Conservation (phyloP, 2,797 vertebrate genomes). For the Threskiornis aethiopicus region DNA sequence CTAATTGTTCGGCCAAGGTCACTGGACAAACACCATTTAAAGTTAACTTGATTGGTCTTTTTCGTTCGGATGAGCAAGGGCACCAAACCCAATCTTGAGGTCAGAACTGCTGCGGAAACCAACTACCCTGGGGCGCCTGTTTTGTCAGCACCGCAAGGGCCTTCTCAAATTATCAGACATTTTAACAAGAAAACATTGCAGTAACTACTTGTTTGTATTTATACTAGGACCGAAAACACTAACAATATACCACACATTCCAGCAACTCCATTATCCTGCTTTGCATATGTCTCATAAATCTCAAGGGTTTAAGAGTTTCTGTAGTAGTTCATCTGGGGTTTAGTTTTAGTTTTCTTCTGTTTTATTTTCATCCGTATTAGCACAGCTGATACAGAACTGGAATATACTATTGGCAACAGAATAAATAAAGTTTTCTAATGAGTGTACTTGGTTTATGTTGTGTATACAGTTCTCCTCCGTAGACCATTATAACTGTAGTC, state of each 20-base stretch:
- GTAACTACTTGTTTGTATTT: not conserved
- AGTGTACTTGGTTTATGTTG: not conserved
- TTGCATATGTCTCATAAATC: not conserved
- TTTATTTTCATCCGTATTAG: no score
- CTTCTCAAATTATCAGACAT: not conserved
- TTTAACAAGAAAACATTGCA: not conserved
- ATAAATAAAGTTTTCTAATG: not conserved
- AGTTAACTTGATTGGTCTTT: not conserved
- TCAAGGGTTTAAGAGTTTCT: not conserved
- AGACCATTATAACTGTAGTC: not conserved
- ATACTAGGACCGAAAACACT: not conserved
- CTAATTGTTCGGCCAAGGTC: slow-evolving; percentile 6
- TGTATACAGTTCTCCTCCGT: not conserved
- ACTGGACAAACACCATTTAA: not conserved
- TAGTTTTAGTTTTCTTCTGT: no score
- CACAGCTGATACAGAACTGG: not conserved
- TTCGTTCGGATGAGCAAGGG: not conserved
- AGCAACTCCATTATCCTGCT: not conserved
- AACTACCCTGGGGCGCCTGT: not conserved
- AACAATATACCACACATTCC: not conserved
- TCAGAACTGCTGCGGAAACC: not conserved
- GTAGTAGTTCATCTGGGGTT: not conserved
- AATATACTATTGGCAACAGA: not conserved
- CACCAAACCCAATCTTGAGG: not conserved
- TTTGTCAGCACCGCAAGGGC: not conserved